phyloP scores from a whole-genome alignment of 2,113 vertebrate genomes.

The Chamaetylas fuelleborni region DNA sequence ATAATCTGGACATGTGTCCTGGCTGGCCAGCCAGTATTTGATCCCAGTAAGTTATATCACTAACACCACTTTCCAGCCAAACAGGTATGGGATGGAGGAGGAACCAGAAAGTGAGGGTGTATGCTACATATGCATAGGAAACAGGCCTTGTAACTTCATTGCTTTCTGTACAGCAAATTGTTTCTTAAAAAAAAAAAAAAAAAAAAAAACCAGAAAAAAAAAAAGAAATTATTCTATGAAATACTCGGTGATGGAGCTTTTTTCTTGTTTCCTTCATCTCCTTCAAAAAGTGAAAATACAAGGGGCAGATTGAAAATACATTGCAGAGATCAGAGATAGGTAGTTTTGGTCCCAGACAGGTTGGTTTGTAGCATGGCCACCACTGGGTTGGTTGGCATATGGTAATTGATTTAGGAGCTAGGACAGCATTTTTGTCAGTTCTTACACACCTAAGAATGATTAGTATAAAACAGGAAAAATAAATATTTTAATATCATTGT shows the following conservation, averaged over 20 bases:
- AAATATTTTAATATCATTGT: background rate
- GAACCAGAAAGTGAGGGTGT: background rate
- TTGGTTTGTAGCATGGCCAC: background rate
- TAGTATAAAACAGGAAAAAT: background rate
- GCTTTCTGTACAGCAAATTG: background rate
- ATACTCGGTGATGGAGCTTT: background rate
- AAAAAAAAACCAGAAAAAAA: background rate
- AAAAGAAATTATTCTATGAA: background rate
- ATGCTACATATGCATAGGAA: background rate
- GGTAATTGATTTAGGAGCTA: background rate
- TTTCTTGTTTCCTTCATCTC: background rate
- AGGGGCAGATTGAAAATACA: background rate
- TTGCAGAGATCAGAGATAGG: background rate
- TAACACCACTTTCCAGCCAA: background rate
- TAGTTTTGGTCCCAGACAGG: background rate
- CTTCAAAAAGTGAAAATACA: background rate
- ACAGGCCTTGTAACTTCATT: background rate
- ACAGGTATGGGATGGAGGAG: slow-evolving; percentile 24
- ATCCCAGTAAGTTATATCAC: background rate
- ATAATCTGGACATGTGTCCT: background rate
- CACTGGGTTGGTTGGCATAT: background rate
- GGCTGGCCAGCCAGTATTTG: background rate
- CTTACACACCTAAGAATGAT: background rate
- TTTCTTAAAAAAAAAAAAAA: background rate
- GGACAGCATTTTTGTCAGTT: background rate